Conservation (phyloP, 2,888 invertebrate species). For the Cheiracanthium punctorium region DNA sequence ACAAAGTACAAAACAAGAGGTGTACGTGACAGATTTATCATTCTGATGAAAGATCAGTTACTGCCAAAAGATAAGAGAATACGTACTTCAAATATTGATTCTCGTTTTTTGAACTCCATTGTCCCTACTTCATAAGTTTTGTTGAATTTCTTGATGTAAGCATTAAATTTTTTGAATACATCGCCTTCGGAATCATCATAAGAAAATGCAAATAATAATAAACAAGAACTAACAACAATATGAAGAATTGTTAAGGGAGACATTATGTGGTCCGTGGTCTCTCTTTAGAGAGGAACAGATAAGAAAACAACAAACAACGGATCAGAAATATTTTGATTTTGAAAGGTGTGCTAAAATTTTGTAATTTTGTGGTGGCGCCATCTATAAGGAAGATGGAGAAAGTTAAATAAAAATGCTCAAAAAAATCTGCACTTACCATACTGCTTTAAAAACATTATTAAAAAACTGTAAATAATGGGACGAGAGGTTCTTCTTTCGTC, state of each 20-base stretch:
- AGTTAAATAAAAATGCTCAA: too few relatives aligned
- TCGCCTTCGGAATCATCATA: constrained; percentile 22
- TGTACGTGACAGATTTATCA: too few relatives aligned
- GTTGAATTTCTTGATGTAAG: constrained; percentile 79
- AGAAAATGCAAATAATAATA: constrained; percentile 38
- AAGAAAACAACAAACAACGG: too few relatives aligned
- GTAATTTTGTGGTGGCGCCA: neutral
- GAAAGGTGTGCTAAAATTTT: neutral
- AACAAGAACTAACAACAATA: constrained; percentile 35
- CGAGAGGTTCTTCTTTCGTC: too few relatives aligned
- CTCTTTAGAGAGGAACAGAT: neutral
- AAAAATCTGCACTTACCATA: too few relatives aligned
- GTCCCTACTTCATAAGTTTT: constrained; percentile 79
- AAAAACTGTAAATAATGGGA: too few relatives aligned
- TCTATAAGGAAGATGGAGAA: neutral
- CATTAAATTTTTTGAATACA: constrained; percentile 76
- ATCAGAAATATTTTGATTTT: too few relatives aligned
- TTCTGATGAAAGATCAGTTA: too few relatives aligned
- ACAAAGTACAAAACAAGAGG: too few relatives aligned
- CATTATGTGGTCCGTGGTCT: neutral
- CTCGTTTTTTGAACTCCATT: constrained; percentile 78
- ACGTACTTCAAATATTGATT: constrained; percentile 80
- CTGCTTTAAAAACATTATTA: too few relatives aligned
- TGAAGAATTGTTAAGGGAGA: constrained; percentile 33
- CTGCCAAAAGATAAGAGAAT: neutral